Evolutionary conservation across 2,797 vertebrate genomes (phyloP).

Genomic region (Vespertilio murinus): DNA sequence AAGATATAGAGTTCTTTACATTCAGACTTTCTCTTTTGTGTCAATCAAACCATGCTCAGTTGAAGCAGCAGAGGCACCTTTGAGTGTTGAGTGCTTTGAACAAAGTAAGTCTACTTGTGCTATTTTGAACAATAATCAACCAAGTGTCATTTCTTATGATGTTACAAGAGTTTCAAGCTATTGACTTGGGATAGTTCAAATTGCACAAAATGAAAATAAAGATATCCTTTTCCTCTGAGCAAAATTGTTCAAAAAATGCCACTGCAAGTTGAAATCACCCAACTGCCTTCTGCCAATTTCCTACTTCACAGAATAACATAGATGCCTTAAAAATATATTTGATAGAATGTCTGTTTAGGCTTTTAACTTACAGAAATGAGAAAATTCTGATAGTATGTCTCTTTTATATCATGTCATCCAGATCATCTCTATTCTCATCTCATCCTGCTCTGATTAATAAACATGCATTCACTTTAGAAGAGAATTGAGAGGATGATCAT

Average conservation of each 20-base stretch:
- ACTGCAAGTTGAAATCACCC: slow-evolving; percentile 22
- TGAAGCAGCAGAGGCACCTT: neutral
- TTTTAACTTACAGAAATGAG: neutral
- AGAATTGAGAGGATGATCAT: neutral
- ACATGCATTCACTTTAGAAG: neutral
- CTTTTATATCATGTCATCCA: neutral
- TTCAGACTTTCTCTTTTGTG: neutral
- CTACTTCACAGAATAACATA: neutral
- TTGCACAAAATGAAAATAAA: slow-evolving; percentile 4
- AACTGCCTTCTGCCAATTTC: neutral
- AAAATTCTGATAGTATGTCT: neutral
- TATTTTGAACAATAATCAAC: slow-evolving; percentile 44
- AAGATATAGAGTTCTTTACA: neutral
- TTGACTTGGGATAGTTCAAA: slow-evolving; percentile 17
- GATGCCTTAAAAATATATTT: neutral
- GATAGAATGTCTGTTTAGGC: neutral
- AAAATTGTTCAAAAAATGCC: neutral
- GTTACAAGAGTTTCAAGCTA: neutral
- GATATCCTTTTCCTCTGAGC: neutral
- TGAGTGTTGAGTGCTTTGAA: neutral
- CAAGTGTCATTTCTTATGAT: neutral
- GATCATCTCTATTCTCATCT: neutral
- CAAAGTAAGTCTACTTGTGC: neutral
- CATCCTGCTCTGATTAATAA: neutral
- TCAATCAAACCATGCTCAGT: neutral